phyloP scores from a whole-genome alignment of 2,797 vertebrate species.

The Rhynchonycteris naso region DNA sequence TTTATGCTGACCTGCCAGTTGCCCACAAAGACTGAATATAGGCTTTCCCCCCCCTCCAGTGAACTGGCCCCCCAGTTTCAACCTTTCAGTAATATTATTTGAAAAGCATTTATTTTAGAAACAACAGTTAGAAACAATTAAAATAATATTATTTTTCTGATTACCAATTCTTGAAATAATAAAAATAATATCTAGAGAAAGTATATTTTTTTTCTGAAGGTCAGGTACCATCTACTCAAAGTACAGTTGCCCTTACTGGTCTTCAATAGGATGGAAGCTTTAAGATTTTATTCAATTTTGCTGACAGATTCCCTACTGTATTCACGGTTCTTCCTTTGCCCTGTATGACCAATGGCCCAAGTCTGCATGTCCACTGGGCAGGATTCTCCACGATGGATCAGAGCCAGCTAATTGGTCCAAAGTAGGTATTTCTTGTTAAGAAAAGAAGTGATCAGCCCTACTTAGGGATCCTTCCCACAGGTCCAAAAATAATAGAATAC shows the following conservation, averaged over 20 bases:
- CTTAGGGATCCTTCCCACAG: background rate
- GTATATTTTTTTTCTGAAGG: background rate
- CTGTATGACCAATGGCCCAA: background rate
- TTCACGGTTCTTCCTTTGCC: background rate
- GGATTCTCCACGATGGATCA: background rate
- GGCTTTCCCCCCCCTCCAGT: too few species aligned
- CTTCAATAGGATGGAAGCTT: background rate
- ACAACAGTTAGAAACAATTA: conserved; percentile 31
- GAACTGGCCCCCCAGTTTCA: too few species aligned
- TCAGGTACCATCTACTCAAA: background rate
- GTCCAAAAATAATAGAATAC: conserved; percentile 37
- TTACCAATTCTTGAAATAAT: background rate
- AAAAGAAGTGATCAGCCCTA: background rate
- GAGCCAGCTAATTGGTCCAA: background rate
- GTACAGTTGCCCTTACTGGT: background rate
- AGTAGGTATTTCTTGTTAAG: conserved; percentile 9
- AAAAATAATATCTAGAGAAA: background rate
- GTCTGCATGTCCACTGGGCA: background rate
- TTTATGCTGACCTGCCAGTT: too few species aligned
- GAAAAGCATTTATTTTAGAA: conserved; percentile 37
- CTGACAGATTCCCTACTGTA: background rate
- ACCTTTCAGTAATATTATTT: background rate
- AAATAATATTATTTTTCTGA: background rate
- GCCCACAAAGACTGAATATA: too few species aligned
- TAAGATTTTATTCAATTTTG: background rate